phyloP scores from a whole-genome alignment of 2,888 invertebrate species.

The Xylophagus ater region DNA sequence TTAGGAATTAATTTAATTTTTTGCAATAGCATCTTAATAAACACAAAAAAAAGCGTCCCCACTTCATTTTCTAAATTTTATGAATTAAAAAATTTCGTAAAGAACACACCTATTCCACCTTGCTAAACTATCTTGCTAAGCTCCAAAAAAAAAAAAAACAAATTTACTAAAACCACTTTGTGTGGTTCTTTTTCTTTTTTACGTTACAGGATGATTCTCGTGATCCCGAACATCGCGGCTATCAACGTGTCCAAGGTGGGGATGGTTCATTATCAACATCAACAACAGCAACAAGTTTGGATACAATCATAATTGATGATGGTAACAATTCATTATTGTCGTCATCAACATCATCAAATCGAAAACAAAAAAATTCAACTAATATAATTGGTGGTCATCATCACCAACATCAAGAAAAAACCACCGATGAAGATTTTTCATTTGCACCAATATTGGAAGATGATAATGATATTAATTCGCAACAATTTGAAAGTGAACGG shows the following conservation, averaged over 20 bases:
- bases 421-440: constrained; percentile 4
- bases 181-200: background rate
- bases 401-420: constrained; percentile 15
- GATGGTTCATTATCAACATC: constrained; percentile 46
- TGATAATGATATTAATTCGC: constrained; percentile 26
- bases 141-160: no score
- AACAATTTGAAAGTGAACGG: constrained; percentile 12
- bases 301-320: constrained; percentile 31
- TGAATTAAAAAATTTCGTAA: no score
- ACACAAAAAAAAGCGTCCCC: no score
- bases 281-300: constrained; percentile 50
- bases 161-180: no score
- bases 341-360: constrained; percentile 11
- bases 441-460: constrained; percentile 24
- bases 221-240: constrained; percentile 29
- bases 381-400: constrained; percentile 3
- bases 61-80: no score
- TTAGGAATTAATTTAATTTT: no score
- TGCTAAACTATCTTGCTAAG: no score
- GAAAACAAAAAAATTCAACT: constrained; percentile 3
- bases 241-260: constrained; percentile 32
- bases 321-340: constrained; percentile 8
- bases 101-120: no score
- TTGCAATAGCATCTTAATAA: no score
- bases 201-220: constrained; percentile 21